Percentiles rank a stretch among this genome's conserved stretches.
These are phyloP conservation scores for Adelosebastes latens DNA, from an alignment of 2,797 vertebrate species.

Conservation along the genomic window DNA sequence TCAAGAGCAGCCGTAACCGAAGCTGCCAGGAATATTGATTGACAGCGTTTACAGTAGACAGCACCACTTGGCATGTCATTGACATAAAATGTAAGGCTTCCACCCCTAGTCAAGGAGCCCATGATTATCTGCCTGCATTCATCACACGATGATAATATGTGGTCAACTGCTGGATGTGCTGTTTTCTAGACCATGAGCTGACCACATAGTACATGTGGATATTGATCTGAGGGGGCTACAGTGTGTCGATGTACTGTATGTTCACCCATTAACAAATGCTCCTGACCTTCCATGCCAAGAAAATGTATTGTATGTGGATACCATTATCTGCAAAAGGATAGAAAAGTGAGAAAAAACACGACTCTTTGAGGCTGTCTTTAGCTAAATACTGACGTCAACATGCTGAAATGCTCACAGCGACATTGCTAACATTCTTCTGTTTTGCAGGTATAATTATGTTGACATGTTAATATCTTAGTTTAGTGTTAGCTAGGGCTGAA, in stretches of 20 bases:
- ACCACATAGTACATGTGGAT: conserved; percentile 17
- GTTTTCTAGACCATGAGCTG: conserved; percentile 19
- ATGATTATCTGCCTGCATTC: conserved; percentile 55
- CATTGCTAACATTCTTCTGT: not conserved
- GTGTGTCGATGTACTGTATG: not conserved
- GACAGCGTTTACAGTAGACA: conserved; percentile 62
- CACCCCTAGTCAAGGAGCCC: conserved; percentile 33
- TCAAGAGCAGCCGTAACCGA: conserved; percentile 44
- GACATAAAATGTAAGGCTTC: conserved; percentile 59
- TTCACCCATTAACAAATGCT: not conserved
- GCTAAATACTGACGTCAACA: not conserved
- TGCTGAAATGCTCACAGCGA: not conserved
- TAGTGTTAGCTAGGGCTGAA: not conserved
- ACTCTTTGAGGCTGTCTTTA: not conserved
- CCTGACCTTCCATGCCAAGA: conserved; percentile 20
- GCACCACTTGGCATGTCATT: conserved; percentile 47
- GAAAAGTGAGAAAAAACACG: not conserved
- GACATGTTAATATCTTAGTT: not conserved
- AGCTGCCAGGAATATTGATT: conserved; percentile 64
- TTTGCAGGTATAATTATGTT: not conserved
- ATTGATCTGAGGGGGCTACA: conserved; percentile 21
- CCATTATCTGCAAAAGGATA: not conserved
- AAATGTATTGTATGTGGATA: conserved; percentile 7
- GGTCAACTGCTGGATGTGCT: not conserved
- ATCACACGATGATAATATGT: conserved; percentile 28